Evolutionary conservation across 2,888 invertebrate species (phyloP).

Genomic region (Lottia gigantea): DNA sequence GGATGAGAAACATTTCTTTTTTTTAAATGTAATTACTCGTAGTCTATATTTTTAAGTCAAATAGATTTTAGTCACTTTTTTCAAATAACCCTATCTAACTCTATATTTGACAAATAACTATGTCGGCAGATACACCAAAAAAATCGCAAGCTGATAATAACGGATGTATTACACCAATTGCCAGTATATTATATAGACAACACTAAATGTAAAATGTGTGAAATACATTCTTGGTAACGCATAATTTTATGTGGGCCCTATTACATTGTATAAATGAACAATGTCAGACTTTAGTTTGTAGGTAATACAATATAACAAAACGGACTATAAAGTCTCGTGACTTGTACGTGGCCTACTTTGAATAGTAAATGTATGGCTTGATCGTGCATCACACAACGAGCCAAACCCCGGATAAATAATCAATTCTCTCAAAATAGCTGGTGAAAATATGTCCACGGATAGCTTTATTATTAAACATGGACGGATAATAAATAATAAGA

Average conservation of each 20-base stretch:
- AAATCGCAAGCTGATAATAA: neutral
- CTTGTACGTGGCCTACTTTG: slow-evolving; percentile 21
- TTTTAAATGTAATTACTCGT: too few relatives aligned
- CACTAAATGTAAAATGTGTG: neutral
- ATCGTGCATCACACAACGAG: neutral
- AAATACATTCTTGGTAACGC: neutral
- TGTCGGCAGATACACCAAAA: neutral
- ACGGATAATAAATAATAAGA: slow-evolving; percentile 55
- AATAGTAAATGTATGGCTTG: slow-evolving; percentile 8
- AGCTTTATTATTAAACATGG: slow-evolving; percentile 46
- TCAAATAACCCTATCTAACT: too few relatives aligned
- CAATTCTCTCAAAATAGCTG: slow-evolving; percentile 10
- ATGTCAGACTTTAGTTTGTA: too few relatives aligned
- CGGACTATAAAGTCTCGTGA: slow-evolving; percentile 20
- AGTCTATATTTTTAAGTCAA: too few relatives aligned
- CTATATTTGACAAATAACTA: neutral
- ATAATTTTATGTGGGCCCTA: neutral
- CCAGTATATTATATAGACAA: too few relatives aligned
- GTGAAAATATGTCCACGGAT: slow-evolving; percentile 9
- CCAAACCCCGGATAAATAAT: slow-evolving; percentile 3
- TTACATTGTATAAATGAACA: neutral
- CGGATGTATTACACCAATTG: neutral
- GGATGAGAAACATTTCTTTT: too few relatives aligned
- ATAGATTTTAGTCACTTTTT: too few relatives aligned
- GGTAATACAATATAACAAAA: neutral